Evolutionary conservation across 2,888 invertebrate species (phyloP), one percentile per base, ranked within the genome.

Genomic region (Oscheius onirici): DNA sequence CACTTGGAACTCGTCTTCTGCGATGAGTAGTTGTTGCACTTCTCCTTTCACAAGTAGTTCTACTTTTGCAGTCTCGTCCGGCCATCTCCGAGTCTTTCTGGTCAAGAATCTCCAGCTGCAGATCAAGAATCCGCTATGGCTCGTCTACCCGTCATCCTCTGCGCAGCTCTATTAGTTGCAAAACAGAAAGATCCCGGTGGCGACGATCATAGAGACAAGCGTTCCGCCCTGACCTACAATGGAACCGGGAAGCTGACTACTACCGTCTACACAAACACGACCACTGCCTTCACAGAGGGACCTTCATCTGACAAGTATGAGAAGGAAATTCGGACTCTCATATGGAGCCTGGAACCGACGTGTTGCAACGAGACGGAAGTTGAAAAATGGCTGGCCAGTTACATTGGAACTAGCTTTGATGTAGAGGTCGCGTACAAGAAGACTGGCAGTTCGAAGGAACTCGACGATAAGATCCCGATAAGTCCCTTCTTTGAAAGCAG

Each of bases 401-500:
- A 17, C 46, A 8, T 46, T n/a, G 46, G 3, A 3, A 46, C 15
- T 3, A 8, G n/a, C 5, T 8, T 20, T 8, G 3, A n/a, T 13
- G 3, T 46, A 46, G n/a, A 46, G 46, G 3, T 46, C 3, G 20
- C 15, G 3, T 17, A 46, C 15, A 17, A 3, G 46, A 46, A n/a
- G 6, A 13, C 13, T 13, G 46, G 15, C 20, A 20, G 46, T 5
- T 13, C 3, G 3, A 46, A 17, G 3, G 46, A 46, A n/a, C 6
- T 13, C 6, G 46, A 13, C 6, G 20, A 46, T 3, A 46, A 46
- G 46, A 46, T 13, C 5, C 13, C 20, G 46, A 46, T 17, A 46
- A 41, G 63, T 28, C 55, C 43, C 40, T 34, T 74, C 24, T 63
- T 57, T 3, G 52, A 26, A 2, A 43, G 43, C 2, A 24, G 52